Base-by-base conservation (phyloP, 1,140 invertebrate species). In the Pogonomyrmex barbatus region DNA sequence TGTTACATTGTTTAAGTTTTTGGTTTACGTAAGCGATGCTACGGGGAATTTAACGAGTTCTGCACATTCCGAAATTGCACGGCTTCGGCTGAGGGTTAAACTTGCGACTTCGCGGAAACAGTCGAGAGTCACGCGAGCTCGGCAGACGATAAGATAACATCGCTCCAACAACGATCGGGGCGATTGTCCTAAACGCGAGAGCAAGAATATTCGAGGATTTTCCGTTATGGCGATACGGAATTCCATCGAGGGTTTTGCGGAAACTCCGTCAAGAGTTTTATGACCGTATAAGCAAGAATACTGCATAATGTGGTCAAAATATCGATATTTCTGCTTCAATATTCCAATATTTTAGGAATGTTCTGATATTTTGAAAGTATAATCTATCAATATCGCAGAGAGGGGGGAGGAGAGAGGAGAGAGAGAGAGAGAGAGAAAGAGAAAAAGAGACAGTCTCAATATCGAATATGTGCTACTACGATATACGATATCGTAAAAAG, bases 81-180 rank as follows among this genome's bases (percentile, higher is more conserved):
- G 39, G 45, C 65, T 71, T 42, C 36, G 54, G 30, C 60, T 67
- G 45, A 83, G 56, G 68, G 70, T 83, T 83, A 60, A 83, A 75
- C 68, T 42, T 4, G 79, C 54, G 79, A 73, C 79, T 58, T 60
- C 54, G 67, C 67, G 79, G 54, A 83, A 75, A 83, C 45, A 62
- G 54, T 83, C 33, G 42, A 73, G 54, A 83, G 42, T 83, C 79
- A 83, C 54, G 79, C 68, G 79, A 83, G 33, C 30, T 39, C 2
- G 42, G 52, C 6, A 60, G 42, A 75, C 54, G 79, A 83, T 83
- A 83, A 75, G 79, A 83, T 83, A 75, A 75, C 45, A 83, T 83
- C 68, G 79, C 12, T 17, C 42, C 79, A 47, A 24, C 79, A 73
- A 75, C 68, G 54, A 75, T 75, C 54, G 45, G 14, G 14, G 54